Base-by-base conservation (phyloP, 2,888 invertebrate genomes). In the Drosophila greeni region DNA sequence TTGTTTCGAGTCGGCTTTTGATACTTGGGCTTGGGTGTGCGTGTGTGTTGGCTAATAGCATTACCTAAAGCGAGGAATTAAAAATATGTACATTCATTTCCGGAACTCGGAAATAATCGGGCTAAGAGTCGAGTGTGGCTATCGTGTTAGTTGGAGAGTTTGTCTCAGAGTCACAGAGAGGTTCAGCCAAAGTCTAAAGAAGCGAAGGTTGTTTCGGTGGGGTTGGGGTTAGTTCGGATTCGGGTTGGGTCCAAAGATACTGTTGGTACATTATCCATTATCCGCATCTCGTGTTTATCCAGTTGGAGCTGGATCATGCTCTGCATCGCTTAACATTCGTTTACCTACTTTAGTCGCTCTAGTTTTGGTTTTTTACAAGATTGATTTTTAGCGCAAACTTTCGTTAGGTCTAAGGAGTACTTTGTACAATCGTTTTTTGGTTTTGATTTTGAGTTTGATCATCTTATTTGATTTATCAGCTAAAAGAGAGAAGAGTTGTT, bases 1-100 rank as follows among this genome's bases (percentile, higher is more conserved):
- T 57, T 67, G 43, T 56, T 66, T 65, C 66, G 20, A 80, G 81
- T 82, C 76, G 80, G 76, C 79, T 61, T 86, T 84, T 85, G 85
- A 86, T 86, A 86, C 84, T 86, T 86, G 86, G 85, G 85, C 85
- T 86, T 86, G 86, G 83, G 85, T 78, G 85, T 78, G 74, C 74
- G 85, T 74, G 45, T 29, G 29, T 29, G 16, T 72, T 69, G 58
- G 62, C 34, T 55, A 62, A 34, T 65, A 20, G 66, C 66, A 65
- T 37, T 53, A 62, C 66, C 62, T 52, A 43, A 36, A 52, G 66
- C 66, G 34, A 31, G 52, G 53, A 43, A 24, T 45, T 61, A 60
- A 37, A 16, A 37, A 16, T 66, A 54, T 40, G 20, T 62, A 55
- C 56, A 64, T 29, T 34, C 11, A 23, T 39, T 43, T 55, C 36